Evolutionary conservation across 2,888 invertebrate species (phyloP).

Genomic region (Ditula angustiorana): DNA sequence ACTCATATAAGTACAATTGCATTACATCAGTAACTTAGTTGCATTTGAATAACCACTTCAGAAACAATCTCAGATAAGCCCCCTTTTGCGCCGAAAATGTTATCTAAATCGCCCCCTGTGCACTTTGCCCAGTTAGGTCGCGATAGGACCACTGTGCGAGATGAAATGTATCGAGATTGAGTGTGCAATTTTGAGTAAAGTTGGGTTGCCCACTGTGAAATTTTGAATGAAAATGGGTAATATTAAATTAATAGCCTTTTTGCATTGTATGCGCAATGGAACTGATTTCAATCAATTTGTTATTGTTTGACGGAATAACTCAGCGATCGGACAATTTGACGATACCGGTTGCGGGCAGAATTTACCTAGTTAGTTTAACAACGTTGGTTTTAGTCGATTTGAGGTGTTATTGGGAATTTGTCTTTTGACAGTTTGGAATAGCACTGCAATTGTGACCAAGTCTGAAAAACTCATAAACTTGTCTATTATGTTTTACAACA

Average conservation of each 20-base stretch:
- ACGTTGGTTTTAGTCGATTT: constrained; percentile 20
- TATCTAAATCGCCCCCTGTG: constrained; percentile 57
- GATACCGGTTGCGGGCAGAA: constrained; percentile 43
- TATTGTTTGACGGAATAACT: constrained; percentile 68
- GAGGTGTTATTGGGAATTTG: neutral
- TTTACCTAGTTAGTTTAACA: constrained; percentile 20
- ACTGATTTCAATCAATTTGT: constrained; percentile 60
- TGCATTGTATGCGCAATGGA: constrained; percentile 32
- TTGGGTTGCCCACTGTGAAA: constrained; percentile 37
- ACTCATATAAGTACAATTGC: constrained; percentile 38
- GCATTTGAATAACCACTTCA: constrained; percentile 70
- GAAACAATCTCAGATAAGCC: constrained; percentile 72
- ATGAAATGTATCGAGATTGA: constrained; percentile 38
- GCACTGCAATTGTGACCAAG: neutral
- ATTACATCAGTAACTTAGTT: constrained; percentile 55
- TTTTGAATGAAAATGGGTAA: constrained; percentile 48
- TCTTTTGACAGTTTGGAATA: neutral
- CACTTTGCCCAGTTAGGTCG: constrained; percentile 38
- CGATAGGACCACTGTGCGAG: constrained; percentile 38
- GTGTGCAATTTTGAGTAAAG: constrained; percentile 21
- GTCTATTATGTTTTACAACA: too few relatives aligned
- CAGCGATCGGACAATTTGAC: constrained; percentile 58
- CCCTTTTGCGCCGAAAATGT: constrained; percentile 54
- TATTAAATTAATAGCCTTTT: constrained; percentile 51
- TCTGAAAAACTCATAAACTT: neutral